These are phyloP conservation scores for Aromia moschata DNA, from an alignment of 2,888 invertebrate species.

Conservation along the genomic window DNA sequence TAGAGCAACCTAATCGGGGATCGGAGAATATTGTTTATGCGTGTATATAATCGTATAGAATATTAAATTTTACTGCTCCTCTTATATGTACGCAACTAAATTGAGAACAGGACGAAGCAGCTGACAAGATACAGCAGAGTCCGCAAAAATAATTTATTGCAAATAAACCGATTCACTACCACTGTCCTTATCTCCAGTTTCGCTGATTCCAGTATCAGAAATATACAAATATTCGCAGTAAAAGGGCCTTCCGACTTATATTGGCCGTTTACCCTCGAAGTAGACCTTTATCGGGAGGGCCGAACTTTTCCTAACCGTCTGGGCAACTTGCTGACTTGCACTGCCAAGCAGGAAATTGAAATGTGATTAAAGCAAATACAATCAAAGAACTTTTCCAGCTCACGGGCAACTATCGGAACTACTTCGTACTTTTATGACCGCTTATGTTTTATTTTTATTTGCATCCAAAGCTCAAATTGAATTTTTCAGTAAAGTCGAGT, in stretches of 20 bases:
- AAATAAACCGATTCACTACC: neutral
- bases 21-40: too few relatives aligned
- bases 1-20: too few relatives aligned
- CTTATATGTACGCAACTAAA: too few relatives aligned
- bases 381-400: conserved; percentile 38
- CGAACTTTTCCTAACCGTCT: conserved; percentile 9
- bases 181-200: neutral
- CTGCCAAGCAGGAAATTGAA: conserved; percentile 50
- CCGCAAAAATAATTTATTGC: neutral
- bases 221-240: conserved; percentile 9
- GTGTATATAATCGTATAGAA: too few relatives aligned
- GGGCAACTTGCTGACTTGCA: conserved; percentile 42
- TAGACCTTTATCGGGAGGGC: conserved; percentile 6
- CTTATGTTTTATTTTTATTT: conserved; percentile 27
- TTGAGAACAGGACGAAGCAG: too few relatives aligned
- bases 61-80: too few relatives aligned
- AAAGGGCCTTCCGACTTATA: conserved; percentile 15
- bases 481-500: neutral
- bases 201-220: neutral
- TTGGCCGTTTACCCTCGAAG: conserved; percentile 1
- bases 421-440: conserved; percentile 27
- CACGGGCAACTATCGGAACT: conserved; percentile 14
- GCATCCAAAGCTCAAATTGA: conserved; percentile 9
- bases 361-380: conserved; percentile 54
- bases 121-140: too few relatives aligned